A percentile compares a stretch with the other conserved stretches of the same genome.
Conservation (phyloP, 2,888 invertebrate genomes). For the Caradrina clavipalpis region DNA sequence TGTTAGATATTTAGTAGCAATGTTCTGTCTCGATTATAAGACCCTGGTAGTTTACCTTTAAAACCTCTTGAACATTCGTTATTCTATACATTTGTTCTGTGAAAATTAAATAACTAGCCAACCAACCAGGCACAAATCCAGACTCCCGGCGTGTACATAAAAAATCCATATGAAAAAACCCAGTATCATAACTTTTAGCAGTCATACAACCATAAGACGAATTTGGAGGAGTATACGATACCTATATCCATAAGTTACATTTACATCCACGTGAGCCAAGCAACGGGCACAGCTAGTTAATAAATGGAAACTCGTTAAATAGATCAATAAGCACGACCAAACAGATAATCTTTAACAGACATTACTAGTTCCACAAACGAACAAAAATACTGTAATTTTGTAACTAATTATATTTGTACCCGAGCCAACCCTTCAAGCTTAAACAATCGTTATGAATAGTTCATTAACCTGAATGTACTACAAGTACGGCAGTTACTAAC, state of each 20-base stretch:
- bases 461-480: conserved; percentile 33
- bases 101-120: background rate
- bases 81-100: background rate
- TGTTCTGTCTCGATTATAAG: background rate
- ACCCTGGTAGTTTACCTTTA: conserved; percentile 9
- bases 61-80: background rate
- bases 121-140: too few relatives aligned
- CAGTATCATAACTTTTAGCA: too few relatives aligned
- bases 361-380: too few relatives aligned
- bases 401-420: background rate
- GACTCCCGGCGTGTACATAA: too few relatives aligned
- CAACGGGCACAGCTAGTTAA: too few relatives aligned
- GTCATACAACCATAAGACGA: too few relatives aligned
- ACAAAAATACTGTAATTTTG: background rate
- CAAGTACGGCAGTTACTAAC: conserved; percentile 22
- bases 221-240: too few relatives aligned
- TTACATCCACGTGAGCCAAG: too few relatives aligned
- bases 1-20: background rate
- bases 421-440: background rate
- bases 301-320: too few relatives aligned
- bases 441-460: conserved; percentile 12
- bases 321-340: background rate
- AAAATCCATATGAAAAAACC: too few relatives aligned
- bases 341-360: too few relatives aligned
- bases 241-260: too few relatives aligned